phyloP scores from a whole-genome alignment of 2,888 invertebrate species.

The Diarsia brunnea region DNA sequence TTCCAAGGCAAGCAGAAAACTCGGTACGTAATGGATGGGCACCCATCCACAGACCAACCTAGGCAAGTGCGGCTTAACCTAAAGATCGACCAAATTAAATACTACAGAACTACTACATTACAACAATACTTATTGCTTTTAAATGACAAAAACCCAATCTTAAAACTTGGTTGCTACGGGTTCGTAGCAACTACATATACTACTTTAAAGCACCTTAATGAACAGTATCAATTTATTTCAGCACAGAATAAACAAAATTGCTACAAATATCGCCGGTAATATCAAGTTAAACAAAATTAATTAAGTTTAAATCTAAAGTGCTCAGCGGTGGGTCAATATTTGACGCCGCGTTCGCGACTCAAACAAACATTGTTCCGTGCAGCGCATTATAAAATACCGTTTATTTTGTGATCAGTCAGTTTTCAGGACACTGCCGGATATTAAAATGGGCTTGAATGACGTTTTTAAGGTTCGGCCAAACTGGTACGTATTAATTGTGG shows the following conservation, averaged over 20 bases:
- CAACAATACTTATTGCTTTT: not conserved
- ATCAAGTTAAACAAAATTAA: constrained; percentile 66
- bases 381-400: constrained; percentile 53
- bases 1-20: too few species aligned
- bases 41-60: too few species aligned
- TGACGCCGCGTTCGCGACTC: constrained; percentile 42
- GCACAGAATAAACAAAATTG: constrained; percentile 40
- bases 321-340: constrained; percentile 61
- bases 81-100: too few species aligned
- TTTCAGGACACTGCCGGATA: not conserved
- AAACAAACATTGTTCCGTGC: constrained; percentile 53
- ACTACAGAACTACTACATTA: too few species aligned
- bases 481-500: not conserved
- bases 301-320: constrained; percentile 66
- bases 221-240: constrained; percentile 35
- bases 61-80: too few species aligned
- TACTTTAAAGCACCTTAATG: not conserved
- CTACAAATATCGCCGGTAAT: constrained; percentile 50
- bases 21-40: too few species aligned
- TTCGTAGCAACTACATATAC: not conserved
- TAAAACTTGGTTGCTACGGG: too few species aligned
- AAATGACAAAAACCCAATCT: not conserved
- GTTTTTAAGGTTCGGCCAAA: not conserved
- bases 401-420: constrained; percentile 44
- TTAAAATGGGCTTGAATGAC: not conserved